Conservation (phyloP, 2,888 invertebrate genomes). For the Apamea anceps region DNA sequence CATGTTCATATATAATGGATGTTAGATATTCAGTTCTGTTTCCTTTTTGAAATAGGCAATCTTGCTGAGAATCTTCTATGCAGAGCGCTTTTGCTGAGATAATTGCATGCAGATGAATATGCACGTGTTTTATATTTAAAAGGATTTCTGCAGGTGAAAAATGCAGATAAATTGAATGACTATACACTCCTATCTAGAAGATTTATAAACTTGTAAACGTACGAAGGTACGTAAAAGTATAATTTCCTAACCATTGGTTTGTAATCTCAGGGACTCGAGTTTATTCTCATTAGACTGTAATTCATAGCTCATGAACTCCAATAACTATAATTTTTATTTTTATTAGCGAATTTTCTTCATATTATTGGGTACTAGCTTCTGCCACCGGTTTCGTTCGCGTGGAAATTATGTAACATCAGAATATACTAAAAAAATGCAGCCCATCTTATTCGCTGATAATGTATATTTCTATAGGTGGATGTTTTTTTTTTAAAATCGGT, state of each 20-base stretch:
- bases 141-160: constrained; percentile 12
- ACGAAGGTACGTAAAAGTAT: not conserved
- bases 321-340: constrained; percentile 5
- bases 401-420: not conserved
- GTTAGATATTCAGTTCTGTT: constrained; percentile 58
- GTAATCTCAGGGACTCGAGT: not conserved
- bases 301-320: not conserved
- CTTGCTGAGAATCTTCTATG: constrained; percentile 53
- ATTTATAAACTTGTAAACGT: not conserved
- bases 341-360: not conserved
- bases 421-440: not conserved
- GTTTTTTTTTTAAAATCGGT: not conserved
- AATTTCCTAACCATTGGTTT: not conserved
- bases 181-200: too few relatives aligned
- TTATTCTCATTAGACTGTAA: constrained; percentile 1
- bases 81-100: constrained; percentile 36
- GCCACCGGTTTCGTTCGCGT: not conserved
- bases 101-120: constrained; percentile 47
- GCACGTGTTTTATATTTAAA: constrained; percentile 44
- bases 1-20: constrained; percentile 47
- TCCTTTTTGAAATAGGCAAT: constrained; percentile 67
- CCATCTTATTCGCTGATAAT: not conserved
- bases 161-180: not conserved
- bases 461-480: not conserved
- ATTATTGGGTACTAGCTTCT: not conserved